Base-by-base conservation (phyloP, 1,140 invertebrate genomes). In the Caenorhabditis inopinata region DNA sequence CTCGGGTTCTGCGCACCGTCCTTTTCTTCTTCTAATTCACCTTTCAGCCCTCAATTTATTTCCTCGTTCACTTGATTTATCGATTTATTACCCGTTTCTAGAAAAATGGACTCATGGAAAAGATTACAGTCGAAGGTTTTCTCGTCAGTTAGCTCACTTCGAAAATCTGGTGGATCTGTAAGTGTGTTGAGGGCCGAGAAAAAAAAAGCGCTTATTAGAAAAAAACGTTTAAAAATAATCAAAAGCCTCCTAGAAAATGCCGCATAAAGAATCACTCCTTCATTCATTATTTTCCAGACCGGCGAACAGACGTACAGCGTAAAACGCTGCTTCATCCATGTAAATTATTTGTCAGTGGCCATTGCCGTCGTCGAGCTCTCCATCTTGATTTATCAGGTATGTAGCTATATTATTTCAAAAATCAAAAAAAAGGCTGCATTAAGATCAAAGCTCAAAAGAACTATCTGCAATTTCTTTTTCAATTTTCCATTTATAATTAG, bases 291-390 rank as follows among this genome's bases (percentile, higher is more conserved):
- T 18, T 68, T 68, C 23, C 32, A 68, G 58, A 2, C 58, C 0
- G 32, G 38, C 27, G 58, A 68, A n/a, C 58, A 68, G 25, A 18
- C 25, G 2, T 68, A 68, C 58, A 68, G 38, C 58, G 38, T 32
- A 3, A 68, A 68, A 38, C 29, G 58, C 35, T 68, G 58, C 58
- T 68, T 68, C 58, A 42, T 68, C n/a, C 58, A 68, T n/a, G 58
- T 68, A 1, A 68, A 68, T 21, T 18, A 68, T 38, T 29, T 68
- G 12, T 68, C 58, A 32, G 38, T 68, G 12, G 58, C 58, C 2
- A 68, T 68, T 18, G 58, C 58, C 32, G n/a, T 68, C 16, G 58
- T 68, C 5, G 58, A 68, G 32, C 58, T 68, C 32, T 68, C 58
- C 16, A 68, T 68, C 38, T 38, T 68, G n/a, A 21, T 42, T 38